phyloP scores from a whole-genome alignment of 2,888 invertebrate species.

The Metacarcinus magister region DNA sequence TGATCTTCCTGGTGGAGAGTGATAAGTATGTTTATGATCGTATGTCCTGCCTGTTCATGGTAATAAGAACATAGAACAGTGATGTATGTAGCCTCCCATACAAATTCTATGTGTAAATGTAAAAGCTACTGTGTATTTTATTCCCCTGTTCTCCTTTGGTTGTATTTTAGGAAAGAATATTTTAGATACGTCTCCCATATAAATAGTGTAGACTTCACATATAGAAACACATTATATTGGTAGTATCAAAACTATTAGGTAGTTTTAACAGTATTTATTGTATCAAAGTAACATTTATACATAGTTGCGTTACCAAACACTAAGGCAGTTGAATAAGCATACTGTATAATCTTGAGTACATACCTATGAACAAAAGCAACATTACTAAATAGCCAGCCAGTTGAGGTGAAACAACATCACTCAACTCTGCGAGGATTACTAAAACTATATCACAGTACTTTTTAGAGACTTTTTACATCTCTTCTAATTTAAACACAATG shows the following conservation, averaged over 20 bases:
- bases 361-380: background rate
- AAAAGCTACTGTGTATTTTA: no score
- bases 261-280: background rate
- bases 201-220: no score
- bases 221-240: no score
- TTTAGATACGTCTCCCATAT: no score
- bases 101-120: no score
- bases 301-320: background rate
- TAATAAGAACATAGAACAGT: no score
- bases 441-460: background rate
- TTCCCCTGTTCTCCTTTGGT: no score
- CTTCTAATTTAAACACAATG: background rate
- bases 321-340: background rate
- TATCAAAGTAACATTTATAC: background rate
- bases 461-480: background rate
- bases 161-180: no score
- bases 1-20: no score
- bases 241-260: no score
- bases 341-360: background rate
- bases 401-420: background rate
- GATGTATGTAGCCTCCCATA: no score
- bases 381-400: background rate
- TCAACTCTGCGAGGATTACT: background rate
- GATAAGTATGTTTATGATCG: no score
- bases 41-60: background rate